Conservation (phyloP, 1,140 invertebrate genomes). For the Papilio polytes region DNA sequence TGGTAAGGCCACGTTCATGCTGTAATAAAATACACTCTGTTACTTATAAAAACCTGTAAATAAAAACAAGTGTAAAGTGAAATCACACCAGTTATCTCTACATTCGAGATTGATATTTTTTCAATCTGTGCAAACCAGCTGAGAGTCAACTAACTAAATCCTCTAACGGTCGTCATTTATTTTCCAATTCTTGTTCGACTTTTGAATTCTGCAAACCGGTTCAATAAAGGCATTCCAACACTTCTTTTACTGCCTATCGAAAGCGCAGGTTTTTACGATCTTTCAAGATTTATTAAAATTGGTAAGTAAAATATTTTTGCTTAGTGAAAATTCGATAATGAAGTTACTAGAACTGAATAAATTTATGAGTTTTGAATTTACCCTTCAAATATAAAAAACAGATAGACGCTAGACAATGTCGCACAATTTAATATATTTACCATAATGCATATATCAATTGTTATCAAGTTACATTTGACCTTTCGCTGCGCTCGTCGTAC, state of each 20-base stretch:
- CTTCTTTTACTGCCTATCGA: background rate
- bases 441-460: slow-evolving; percentile 7
- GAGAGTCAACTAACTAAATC: background rate
- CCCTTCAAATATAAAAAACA: background rate
- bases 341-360: background rate
- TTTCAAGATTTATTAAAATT: background rate
- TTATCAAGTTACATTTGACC: slow-evolving; percentile 16
- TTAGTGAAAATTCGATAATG: too few species aligned
- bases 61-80: background rate
- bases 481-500: background rate
- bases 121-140: background rate
- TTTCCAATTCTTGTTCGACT: slow-evolving; percentile 18
- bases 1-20: background rate
- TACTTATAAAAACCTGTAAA: background rate
- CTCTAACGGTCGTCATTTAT: slow-evolving; percentile 11
- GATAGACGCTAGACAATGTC: background rate
- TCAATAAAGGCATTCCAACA: slow-evolving; percentile 19
- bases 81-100: background rate
- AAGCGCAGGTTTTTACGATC: slow-evolving; percentile 1
- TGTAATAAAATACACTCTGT: background rate
- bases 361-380: background rate
- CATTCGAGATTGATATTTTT: background rate
- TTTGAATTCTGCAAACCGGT: slow-evolving; percentile 24
- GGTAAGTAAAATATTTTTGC: background rate
- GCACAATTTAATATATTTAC: background rate